A percentile compares a stretch with the other conserved stretches of the same genome.
phyloP scores from a whole-genome alignment of 1,140 invertebrate species.

The Helicorthomorpha holstii region DNA sequence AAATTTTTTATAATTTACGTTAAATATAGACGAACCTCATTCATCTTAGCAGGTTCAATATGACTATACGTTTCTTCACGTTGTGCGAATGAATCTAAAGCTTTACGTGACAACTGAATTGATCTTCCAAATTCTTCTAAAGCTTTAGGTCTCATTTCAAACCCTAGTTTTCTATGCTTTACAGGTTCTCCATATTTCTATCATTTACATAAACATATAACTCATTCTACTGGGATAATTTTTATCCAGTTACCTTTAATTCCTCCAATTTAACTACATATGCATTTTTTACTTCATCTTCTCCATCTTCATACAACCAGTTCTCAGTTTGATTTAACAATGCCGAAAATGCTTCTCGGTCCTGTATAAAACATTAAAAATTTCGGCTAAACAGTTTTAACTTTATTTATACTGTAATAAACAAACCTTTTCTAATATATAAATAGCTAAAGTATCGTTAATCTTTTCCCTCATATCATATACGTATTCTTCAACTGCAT shows the following conservation, averaged over 20 bases:
- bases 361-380: slow-evolving; percentile 16
- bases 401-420: neutral
- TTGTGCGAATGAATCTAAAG: slow-evolving; percentile 44
- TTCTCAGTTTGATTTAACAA: slow-evolving; percentile 71
- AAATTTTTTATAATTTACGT: slow-evolving; percentile 16
- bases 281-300: slow-evolving; percentile 73
- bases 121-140: slow-evolving; percentile 55
- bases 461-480: slow-evolving; percentile 85
- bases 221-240: neutral
- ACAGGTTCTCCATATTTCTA: slow-evolving; percentile 58
- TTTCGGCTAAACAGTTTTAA: slow-evolving; percentile 4
- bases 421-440: slow-evolving; percentile 47
- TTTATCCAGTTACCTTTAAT: slow-evolving; percentile 36
- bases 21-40: slow-evolving; percentile 35
- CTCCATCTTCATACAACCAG: slow-evolving; percentile 91
- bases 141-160: slow-evolving; percentile 48
- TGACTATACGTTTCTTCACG: slow-evolving; percentile 69
- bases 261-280: slow-evolving; percentile 45
- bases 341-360: slow-evolving; percentile 41
- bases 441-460: slow-evolving; percentile 52
- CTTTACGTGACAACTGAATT: slow-evolving; percentile 56
- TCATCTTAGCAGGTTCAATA: slow-evolving; percentile 57
- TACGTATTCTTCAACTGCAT: slow-evolving; percentile 95
- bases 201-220: slow-evolving; percentile 10
- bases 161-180: slow-evolving; percentile 56